phyloP scores from a whole-genome alignment of 2,888 invertebrate genomes.

The Penaeus monodon region DNA sequence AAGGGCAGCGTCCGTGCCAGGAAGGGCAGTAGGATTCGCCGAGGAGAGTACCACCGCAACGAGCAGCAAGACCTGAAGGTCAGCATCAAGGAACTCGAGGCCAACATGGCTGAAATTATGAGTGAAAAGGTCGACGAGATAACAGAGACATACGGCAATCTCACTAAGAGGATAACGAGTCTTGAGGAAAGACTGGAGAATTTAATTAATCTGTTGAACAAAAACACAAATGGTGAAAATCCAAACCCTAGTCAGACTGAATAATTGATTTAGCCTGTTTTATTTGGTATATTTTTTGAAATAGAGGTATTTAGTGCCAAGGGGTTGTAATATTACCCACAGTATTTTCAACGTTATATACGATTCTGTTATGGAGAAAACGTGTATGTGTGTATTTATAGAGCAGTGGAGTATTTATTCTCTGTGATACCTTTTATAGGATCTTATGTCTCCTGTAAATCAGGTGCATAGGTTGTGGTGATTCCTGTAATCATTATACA shows the following conservation, averaged over 20 bases:
- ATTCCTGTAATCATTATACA: no score
- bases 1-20: slow-evolving; percentile 11
- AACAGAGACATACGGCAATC: slow-evolving; percentile 8
- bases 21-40: slow-evolving; percentile 34
- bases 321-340: no score
- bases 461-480: no score
- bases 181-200: slow-evolving; percentile 35
- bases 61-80: not conserved
- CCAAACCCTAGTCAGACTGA: not conserved
- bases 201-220: not conserved
- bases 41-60: slow-evolving; percentile 32
- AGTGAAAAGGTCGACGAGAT: slow-evolving; percentile 47
- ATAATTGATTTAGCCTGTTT: no score
- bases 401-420: no score
- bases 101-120: slow-evolving; percentile 53
- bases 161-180: slow-evolving; percentile 12
- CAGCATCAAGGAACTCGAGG: slow-evolving; percentile 54
- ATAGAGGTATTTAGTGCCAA: no score
- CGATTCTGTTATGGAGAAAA: no score
- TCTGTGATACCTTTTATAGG: no score
- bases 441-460: no score
- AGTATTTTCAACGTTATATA: no score
- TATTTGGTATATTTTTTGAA: no score
- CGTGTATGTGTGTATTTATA: no score
- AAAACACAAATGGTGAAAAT: not conserved